Evolutionary conservation across 1,140 invertebrate species (phyloP), one percentile per base, ranked within the genome.

Genomic region (Apis dorsata): DNA sequence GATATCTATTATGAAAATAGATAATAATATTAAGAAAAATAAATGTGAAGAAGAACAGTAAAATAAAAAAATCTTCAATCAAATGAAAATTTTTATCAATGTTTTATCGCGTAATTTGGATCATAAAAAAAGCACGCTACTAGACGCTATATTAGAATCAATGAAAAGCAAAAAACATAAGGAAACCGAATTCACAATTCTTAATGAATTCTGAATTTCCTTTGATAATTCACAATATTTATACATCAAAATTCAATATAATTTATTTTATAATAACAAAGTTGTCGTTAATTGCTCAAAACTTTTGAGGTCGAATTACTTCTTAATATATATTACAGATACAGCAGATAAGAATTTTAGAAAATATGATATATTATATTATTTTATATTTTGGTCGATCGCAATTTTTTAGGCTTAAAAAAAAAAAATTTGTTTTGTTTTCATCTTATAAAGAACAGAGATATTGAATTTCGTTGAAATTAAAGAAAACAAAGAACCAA

Each of bases 401-500:
- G 85, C 63, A 83, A 87, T 86, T 86, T 84, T 63, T 59, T 66
- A n/a, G 59, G 62, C 70, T 87, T 81, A 49, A 76, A 81, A 62
- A 77, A 34, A 86, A 80, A 62, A 77, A 34, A 85, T 55, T 59
- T 69, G 49, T 75, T 72, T 85, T 86, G 85, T 88, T 87, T 88
- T 87, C 83, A 87, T 66, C 79, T 79, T 57, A 60, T 76, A 81
- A 83, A 88, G 60, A 79, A 78, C 71, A 62, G 44, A 83, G 86
- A 88, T 88, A 88, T 88, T 88, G 87, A 88, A 88, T 88, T 88
- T 88, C 87, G 84, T 70, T 62, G 84, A 86, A 88, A 88, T 88
- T 85, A 88, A 88, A 88, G 87, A 88, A 88, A 88, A 88, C 87
- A 88, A 88, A 88, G 84, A 85, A 65, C 66, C 83, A 75, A 75